phyloP scores from a whole-genome alignment of 2,797 vertebrate species.

The Calcarius lapponicus region DNA sequence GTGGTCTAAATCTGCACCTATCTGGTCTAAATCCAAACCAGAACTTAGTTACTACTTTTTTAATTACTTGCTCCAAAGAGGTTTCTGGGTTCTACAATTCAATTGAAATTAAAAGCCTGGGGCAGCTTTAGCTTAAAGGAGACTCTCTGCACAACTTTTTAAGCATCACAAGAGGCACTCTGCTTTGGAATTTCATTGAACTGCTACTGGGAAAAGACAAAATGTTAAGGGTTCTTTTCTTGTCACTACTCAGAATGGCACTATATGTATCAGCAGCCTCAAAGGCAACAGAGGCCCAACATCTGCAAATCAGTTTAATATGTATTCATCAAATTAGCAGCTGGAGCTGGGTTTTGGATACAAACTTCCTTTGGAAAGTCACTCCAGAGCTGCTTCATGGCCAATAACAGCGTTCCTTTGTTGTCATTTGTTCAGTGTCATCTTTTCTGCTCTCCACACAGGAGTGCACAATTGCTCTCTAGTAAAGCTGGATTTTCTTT shows the following conservation, averaged over 20 bases:
- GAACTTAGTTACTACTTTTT: not conserved
- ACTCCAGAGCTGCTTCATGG: not conserved
- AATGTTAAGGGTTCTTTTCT: not conserved
- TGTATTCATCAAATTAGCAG: not conserved
- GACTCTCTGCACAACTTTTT: not conserved
- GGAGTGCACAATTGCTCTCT: not conserved
- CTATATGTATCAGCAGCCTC: not conserved
- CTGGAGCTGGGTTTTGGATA: not conserved
- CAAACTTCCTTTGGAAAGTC: not conserved
- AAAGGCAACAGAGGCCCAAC: not conserved
- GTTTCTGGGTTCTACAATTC: not conserved
- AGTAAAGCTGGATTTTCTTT: conserved; percentile 1
- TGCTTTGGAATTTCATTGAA: not conserved
- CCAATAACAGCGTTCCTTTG: not conserved
- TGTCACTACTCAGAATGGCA: not conserved
- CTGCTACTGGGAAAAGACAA: not conserved
- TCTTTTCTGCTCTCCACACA: not conserved
- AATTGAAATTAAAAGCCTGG: not conserved
- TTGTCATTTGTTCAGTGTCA: fast-evolving
- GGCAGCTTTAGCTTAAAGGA: not conserved
- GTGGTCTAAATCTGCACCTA: not conserved
- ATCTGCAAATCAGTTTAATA: not conserved
- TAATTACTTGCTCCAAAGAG: not conserved
- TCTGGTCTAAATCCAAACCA: not conserved
- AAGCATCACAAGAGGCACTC: fast-evolving